Evolutionary conservation across 2,888 invertebrate species (phyloP).

Genomic region (Girardia tigrina): DNA sequence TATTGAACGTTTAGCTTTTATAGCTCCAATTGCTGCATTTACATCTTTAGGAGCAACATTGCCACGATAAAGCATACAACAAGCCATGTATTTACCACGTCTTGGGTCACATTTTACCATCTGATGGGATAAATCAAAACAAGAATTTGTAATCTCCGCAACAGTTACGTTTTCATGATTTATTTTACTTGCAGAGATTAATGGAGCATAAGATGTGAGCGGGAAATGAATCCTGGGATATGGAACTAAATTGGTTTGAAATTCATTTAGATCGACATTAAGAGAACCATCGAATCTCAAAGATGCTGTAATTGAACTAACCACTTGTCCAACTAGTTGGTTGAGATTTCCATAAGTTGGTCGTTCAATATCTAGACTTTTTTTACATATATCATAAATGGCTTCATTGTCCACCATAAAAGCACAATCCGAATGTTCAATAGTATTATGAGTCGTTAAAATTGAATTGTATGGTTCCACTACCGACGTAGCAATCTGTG

Average conservation of each 20-base stretch:
- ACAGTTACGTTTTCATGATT: slow-evolving; percentile 43
- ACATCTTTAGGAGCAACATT: slow-evolving; percentile 41
- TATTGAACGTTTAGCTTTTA: slow-evolving; percentile 73
- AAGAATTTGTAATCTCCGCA: slow-evolving; percentile 43
- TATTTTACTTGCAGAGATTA: slow-evolving; percentile 43
- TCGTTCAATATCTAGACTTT: slow-evolving; percentile 67
- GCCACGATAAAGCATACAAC: slow-evolving; percentile 39
- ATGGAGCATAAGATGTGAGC: slow-evolving; percentile 58
- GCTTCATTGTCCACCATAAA: slow-evolving; percentile 46
- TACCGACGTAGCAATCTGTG: slow-evolving; percentile 42
- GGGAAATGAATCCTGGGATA: slow-evolving; percentile 68
- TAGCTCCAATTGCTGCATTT: slow-evolving; percentile 55
- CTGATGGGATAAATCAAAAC: slow-evolving; percentile 44
- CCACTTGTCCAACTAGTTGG: slow-evolving; percentile 76
- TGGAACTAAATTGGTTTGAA: slow-evolving; percentile 49
- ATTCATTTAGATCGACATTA: slow-evolving; percentile 52
- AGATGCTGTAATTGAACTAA: slow-evolving; percentile 49
- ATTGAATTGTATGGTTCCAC: slow-evolving; percentile 67
- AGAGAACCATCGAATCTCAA: slow-evolving; percentile 52
- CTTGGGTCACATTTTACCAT: slow-evolving; percentile 40
- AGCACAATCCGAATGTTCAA: slow-evolving; percentile 82
- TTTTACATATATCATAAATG: slow-evolving; percentile 54
- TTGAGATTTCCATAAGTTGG: slow-evolving; percentile 77
- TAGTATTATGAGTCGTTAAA: slow-evolving; percentile 77
- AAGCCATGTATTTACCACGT: slow-evolving; percentile 40